A percentile compares a stretch with the other conserved stretches of the same genome.
phyloP scores from a whole-genome alignment of 2,888 invertebrate species.

The Nebria salina region DNA sequence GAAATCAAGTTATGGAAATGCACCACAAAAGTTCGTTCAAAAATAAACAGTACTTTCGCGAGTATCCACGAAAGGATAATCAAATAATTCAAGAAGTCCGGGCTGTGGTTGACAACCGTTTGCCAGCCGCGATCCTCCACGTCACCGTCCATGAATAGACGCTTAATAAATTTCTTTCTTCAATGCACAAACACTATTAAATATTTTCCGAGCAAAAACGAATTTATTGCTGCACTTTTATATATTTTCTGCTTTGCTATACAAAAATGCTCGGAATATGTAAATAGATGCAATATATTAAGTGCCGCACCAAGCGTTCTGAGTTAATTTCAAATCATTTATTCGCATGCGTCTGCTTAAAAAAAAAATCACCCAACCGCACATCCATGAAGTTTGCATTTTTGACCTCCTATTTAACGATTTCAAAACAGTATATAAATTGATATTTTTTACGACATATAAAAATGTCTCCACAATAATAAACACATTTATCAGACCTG shows the following conservation, averaged over 20 bases:
- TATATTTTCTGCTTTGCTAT: background rate
- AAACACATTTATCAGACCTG: no score
- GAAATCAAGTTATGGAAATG: background rate
- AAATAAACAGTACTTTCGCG: conserved; percentile 46
- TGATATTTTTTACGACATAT: no score
- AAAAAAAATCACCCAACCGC: background rate
- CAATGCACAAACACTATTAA: conserved; percentile 43
- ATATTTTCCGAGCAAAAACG: conserved; percentile 22
- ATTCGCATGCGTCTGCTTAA: background rate
- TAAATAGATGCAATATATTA: background rate
- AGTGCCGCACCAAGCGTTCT: background rate
- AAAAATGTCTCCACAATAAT: no score
- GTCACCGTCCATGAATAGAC: conserved; percentile 41
- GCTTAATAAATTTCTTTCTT: conserved; percentile 36
- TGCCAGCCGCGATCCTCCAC: conserved; percentile 33
- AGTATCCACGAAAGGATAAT: conserved; percentile 53
- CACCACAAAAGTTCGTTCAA: conserved; percentile 36
- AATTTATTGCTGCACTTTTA: conserved; percentile 31
- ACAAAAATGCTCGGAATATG: background rate
- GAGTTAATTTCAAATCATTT: background rate
- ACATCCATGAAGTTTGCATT: background rate
- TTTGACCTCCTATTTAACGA: no score
- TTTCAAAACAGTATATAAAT: no score
- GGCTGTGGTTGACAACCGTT: conserved; percentile 51
- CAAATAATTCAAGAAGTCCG: conserved; percentile 54